Evolutionary conservation across 2,797 vertebrate genomes (phyloP).

Genomic region (Hydrophis major): DNA sequence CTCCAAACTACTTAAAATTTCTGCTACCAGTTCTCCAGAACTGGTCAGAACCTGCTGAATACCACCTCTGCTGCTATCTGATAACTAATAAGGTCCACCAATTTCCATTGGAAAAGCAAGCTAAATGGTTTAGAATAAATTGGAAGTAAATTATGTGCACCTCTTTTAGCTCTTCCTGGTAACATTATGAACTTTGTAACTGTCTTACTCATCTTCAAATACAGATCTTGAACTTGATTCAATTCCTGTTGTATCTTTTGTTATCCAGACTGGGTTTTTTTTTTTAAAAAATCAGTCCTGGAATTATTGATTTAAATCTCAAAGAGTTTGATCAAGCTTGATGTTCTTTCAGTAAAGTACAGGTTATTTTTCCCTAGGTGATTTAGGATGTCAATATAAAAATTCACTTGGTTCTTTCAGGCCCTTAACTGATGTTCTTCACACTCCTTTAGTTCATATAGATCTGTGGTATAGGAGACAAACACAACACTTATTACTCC

Average conservation of each 20-base stretch:
- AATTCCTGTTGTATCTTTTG: not conserved
- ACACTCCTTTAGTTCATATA: not conserved
- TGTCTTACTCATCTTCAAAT: not conserved
- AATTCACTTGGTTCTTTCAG: not conserved
- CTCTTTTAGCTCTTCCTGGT: not conserved
- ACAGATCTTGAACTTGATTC: not conserved
- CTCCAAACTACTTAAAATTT: too few relatives aligned
- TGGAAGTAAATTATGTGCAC: not conserved
- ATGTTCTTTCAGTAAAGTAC: not conserved
- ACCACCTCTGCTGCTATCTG: not conserved
- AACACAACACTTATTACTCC: not conserved
- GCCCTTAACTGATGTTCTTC: not conserved
- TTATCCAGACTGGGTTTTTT: not conserved
- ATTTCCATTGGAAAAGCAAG: not conserved
- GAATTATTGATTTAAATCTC: not conserved
- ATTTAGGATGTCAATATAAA: not conserved
- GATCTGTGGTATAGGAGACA: not conserved
- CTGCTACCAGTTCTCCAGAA: too few relatives aligned
- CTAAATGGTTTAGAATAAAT: not conserved
- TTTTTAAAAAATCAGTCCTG: not conserved
- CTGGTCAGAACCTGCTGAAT: too few relatives aligned
- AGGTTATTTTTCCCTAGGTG: not conserved
- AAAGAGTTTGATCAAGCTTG: not conserved
- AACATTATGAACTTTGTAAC: not conserved
- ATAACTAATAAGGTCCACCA: not conserved